These are phyloP conservation scores for Agrypnus murinus DNA, from an alignment of 2,888 invertebrate species.

Conservation along the genomic window DNA sequence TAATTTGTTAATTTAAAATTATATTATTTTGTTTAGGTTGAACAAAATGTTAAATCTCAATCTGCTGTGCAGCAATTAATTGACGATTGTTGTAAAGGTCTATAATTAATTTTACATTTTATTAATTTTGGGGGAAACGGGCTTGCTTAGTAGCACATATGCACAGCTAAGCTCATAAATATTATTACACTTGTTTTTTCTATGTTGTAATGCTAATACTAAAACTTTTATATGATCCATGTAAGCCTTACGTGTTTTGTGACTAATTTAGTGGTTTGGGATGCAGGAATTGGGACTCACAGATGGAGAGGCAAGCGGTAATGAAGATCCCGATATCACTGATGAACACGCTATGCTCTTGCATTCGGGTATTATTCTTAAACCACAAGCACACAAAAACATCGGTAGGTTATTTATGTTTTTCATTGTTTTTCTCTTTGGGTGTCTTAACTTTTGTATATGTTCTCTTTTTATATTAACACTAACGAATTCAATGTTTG, in stretches of 20 bases:
- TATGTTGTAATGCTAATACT: not conserved
- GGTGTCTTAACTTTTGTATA: not conserved
- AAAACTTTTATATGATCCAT: not conserved
- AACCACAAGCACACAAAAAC: conserved; percentile 67
- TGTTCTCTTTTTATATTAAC: not conserved
- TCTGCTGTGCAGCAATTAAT: conserved; percentile 34
- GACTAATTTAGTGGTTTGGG: conserved; percentile 49
- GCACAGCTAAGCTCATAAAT: conserved; percentile 11
- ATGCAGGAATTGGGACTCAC: conserved; percentile 75
- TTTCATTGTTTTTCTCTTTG: conserved; percentile 11
- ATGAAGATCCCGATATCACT: conserved; percentile 80
- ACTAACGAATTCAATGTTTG: conserved; percentile 3
- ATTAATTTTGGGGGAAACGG: conserved; percentile 17
- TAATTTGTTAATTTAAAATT: conserved; percentile 10
- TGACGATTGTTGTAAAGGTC: conserved; percentile 29
- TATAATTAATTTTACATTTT: not conserved
- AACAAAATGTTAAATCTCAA: conserved; percentile 37
- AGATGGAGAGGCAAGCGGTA: conserved; percentile 76
- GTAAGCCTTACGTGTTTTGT: conserved; percentile 27
- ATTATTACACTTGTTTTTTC: not conserved
- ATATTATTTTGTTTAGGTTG: conserved; percentile 47
- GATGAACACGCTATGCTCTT: conserved; percentile 84
- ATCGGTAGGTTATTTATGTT: conserved; percentile 64
- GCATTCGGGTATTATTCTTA: conserved; percentile 69
- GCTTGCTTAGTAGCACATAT: conserved; percentile 30